Evolutionary conservation across 2,797 vertebrate species (phyloP), one percentile per base, ranked within the genome.

Genomic region (Sebastes elongatus): DNA sequence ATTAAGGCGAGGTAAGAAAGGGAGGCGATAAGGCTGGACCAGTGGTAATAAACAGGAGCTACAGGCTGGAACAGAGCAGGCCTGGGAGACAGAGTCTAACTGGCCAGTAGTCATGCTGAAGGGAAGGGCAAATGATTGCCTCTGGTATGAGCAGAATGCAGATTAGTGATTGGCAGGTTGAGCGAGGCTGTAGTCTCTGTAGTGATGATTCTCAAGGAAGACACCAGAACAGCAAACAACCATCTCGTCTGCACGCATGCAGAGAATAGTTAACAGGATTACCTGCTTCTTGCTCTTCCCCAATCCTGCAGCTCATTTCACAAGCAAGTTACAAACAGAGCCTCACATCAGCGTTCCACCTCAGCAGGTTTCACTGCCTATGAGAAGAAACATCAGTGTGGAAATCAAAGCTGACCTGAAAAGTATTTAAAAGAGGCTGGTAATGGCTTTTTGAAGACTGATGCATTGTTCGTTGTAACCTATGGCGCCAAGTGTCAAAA

Each of bases 1-100:
- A 88, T 92, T 92, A 87, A 79, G 61, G 42, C 6, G 25, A 87
- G 77, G 83, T 86, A 80, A 82, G 78, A 91, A 89, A 76, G 72
- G 52, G 74, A 85, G 83, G 83, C 49, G 72, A 87, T 87, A 89
- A 91, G 80, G 72, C 59, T 59, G 53, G 73, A 83, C 70, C 49
- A 70, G 60, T 69, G 65, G 74, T 75, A 84, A 84, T 86, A 84
- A 90, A 84, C 78, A 84, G 63, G 57, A 68, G 71, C 76, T 78
- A 49, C 28, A 84, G 55, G 74, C 75, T 76, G 71, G 69, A 91
- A 81, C 25, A 82, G 61, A 80, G 56, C 74, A 27, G 80, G 46
- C 32, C 33, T 46, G 71, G 57, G 57, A 76, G 82, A 77, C 64
- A 10, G 69, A 22, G 7, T 78, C 27, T 61, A 27, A 30, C 80